Base-by-base conservation (phyloP, 2,797 vertebrate genomes). In the Falco rusticolus region DNA sequence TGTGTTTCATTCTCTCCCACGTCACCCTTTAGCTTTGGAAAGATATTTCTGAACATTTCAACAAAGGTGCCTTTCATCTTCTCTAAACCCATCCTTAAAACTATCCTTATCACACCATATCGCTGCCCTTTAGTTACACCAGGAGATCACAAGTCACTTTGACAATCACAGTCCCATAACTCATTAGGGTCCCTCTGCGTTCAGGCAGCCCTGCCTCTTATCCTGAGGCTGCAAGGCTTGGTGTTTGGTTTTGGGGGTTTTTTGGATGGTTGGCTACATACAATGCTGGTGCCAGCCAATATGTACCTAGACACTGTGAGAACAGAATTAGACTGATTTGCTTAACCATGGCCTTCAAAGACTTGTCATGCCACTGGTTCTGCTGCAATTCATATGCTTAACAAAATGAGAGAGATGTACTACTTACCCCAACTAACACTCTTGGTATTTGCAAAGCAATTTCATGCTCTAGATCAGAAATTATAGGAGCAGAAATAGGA, bases 31-130 rank as follows among this genome's bases (percentile, higher is more conserved):
- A 79, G 53, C 60, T 82, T 64, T 56, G 39, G 64, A 89, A 91
- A 74, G 19, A 39, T 31, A 53, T 63, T 85, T 93, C 25, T 72
- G 16, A 76, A 33, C 69, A 64, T 50, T 50, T 66, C 61, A 71
- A 34, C 69, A 93, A 90, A 90, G 63, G 47, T 94, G 50, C 41
- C 48, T 94, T 96, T 93, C 41, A 69, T 93, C 43, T 91, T 75
- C 47, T 59, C 43, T 74, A 83, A 89, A 89, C 6, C 5, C 13
- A 3, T 61, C n/a, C 83, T 84, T 50, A 71, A 88, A 95, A 61
- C 26, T 54, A 53, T 12, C 41, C 76, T 71, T n/a, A 25, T 80
- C 63, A 78, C 56, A 90, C 41, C 24, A 2, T 9, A 72, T 18
- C 4, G 1, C n/a, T 74, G 57, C 76, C 76, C 65, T 90, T 81